These are phyloP conservation scores for Mythimna loreyi DNA, from an alignment of 2,888 invertebrate genomes.

Conservation along the genomic window DNA sequence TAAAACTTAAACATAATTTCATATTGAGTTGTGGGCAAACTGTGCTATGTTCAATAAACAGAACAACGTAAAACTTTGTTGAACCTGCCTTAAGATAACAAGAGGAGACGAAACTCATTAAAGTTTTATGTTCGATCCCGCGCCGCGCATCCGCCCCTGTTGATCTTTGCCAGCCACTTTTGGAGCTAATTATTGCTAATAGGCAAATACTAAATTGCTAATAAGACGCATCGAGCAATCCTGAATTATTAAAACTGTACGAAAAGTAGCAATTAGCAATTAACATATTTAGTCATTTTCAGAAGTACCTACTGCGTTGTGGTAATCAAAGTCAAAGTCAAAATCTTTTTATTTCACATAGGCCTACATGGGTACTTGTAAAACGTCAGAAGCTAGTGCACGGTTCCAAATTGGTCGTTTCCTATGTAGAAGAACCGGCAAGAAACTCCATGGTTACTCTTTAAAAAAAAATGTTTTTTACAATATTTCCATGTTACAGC, in stretches of 20 bases:
- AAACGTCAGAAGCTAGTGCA: no score
- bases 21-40: slow-evolving; percentile 78
- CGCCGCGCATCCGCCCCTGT: slow-evolving; percentile 69
- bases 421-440: no score
- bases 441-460: no score
- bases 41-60: slow-evolving; percentile 82
- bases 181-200: slow-evolving; percentile 75
- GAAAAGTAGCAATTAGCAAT: neutral
- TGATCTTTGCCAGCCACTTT: slow-evolving; percentile 77
- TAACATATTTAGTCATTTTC: slow-evolving; percentile 4
- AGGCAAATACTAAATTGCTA: slow-evolving; percentile 57
- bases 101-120: slow-evolving; percentile 86
- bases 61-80: slow-evolving; percentile 80
- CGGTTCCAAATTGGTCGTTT: no score
- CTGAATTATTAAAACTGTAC: slow-evolving; percentile 34
- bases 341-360: no score
- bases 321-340: no score
- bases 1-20: slow-evolving; percentile 82
- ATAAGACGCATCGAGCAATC: slow-evolving; percentile 16
- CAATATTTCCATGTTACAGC: no score
- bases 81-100: slow-evolving; percentile 84
- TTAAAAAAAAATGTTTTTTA: no score
- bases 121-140: slow-evolving; percentile 84
- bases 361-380: no score
- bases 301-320: neutral